Evolutionary conservation across 2,888 invertebrate species (phyloP), one percentile per base, ranked within the genome.

Genomic region (Steromphala cineraria): DNA sequence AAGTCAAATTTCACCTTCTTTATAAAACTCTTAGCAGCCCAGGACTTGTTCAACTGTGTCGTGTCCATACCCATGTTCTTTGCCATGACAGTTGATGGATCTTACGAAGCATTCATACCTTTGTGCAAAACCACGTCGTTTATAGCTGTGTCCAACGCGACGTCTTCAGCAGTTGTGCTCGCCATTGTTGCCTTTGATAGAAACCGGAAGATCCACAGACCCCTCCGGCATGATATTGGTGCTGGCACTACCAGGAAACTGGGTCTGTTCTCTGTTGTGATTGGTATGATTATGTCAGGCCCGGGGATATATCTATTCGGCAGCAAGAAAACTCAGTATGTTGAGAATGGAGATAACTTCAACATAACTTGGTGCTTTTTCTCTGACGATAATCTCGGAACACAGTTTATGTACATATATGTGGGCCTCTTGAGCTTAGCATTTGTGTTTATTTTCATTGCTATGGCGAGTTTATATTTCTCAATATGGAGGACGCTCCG

Each of bases 11-110:
- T 79, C 36, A 79, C 71, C 8, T 71, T 79, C 28, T 79, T 79
- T 36, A 71, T 79, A 13, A 24, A 79, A 21, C 71, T 79, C n/a
- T 31, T 79, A 53, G 79, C 79, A 19, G 53, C 31, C 28, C 46
- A 71, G n/a, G 79, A 79, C 53, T 53, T 79, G 19, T 53, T 67
- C 28, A 79, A 79, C 67, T 79, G 79, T 71, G 28, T 79, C 10
- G 52, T 71, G 13, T 24, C 67, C n/a, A 53, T 71, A 13, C 67
- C 79, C 3, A 19, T 36, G 31, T 67, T 71, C n/a, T 67, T 79
- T 17, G 53, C 53, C 21, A 71, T 79, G 67, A 53, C 71, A 3
- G 36, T 79, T 5, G 67, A 53, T 28, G 53, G 62, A n/a, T 36
- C 53, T 28, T 52, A 67, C 52, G 17, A 40, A 19, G 21, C 52